Evolutionary conservation across 1,140 invertebrate species (phyloP).

Genomic region (Physella acuta): DNA sequence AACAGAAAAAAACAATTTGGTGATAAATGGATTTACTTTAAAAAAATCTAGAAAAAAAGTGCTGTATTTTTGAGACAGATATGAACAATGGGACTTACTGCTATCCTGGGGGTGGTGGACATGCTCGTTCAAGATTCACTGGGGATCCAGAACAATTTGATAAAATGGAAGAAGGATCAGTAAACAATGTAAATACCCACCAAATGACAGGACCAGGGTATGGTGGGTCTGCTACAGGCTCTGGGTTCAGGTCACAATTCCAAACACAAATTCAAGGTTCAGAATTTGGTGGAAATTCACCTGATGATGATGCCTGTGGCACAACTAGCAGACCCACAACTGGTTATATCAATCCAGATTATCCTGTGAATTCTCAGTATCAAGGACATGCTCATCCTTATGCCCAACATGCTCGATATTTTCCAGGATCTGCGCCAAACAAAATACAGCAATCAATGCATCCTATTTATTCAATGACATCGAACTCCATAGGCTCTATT

Average conservation of each 20-base stretch:
- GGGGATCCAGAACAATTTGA: constrained; percentile 1
- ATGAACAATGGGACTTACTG: constrained; percentile 21
- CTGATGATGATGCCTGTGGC: not conserved
- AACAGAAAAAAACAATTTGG: no score
- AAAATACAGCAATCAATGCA: not conserved
- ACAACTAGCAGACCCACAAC: not conserved
- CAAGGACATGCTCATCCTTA: constrained; percentile 11
- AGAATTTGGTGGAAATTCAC: not conserved
- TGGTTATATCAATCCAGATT: not conserved
- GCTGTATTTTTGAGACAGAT: no score
- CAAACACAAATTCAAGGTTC: constrained; percentile 2
- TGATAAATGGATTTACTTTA: no score
- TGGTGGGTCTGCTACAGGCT: constrained; percentile 3
- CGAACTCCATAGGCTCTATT: not conserved
- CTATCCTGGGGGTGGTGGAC: constrained; percentile 14
- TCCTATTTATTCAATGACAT: constrained; percentile 7
- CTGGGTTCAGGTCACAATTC: constrained; percentile 17
- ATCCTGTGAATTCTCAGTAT: constrained; percentile 9
- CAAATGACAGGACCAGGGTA: constrained; percentile 13
- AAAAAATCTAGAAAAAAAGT: no score
- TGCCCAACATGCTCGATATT: constrained; percentile 2
- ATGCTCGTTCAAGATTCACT: constrained; percentile 6
- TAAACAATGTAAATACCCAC: constrained; percentile 13
- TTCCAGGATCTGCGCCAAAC: not conserved
- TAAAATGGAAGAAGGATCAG: constrained; percentile 19